phyloP scores from a whole-genome alignment of 2,113 vertebrate species.

The Crypturellus undulatus region DNA sequence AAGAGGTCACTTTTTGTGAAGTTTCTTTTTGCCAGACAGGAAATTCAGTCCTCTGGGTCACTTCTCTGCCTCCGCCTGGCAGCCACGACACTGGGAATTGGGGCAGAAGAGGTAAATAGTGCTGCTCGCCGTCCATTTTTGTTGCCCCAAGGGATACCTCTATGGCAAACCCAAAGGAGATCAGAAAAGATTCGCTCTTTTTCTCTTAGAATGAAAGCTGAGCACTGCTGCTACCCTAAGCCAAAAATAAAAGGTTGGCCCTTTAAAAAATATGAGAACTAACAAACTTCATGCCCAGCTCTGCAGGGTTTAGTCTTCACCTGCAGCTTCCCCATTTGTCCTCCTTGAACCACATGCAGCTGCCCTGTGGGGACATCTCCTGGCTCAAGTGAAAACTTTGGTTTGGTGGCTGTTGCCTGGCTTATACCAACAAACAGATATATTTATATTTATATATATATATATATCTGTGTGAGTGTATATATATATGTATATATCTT shows the following conservation, averaged over 20 bases:
- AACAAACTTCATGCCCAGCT: not conserved
- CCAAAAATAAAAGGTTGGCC: not conserved
- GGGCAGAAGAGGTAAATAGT: not conserved
- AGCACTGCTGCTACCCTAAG: not conserved
- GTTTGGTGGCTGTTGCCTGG: not conserved
- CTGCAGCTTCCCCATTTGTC: not conserved
- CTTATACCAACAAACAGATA: not conserved
- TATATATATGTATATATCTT: no score
- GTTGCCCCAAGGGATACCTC: not conserved
- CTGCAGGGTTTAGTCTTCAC: not conserved
- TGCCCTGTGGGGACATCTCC: constrained; percentile 76
- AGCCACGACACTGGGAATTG: not conserved
- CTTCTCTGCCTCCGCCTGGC: not conserved
- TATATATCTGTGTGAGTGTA: no score
- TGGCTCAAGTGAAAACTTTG: constrained; percentile 43
- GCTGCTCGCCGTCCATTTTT: not conserved
- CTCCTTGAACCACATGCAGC: not conserved
- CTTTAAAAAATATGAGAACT: no score
- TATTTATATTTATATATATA: no score
- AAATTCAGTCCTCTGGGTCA: not conserved
- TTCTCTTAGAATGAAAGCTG: not conserved
- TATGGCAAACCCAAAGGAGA: not conserved
- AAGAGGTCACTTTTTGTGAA: not conserved
- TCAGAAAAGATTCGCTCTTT: not conserved
- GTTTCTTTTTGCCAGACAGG: not conserved